Evolutionary conservation across 2,113 vertebrate species (phyloP).

Genomic region (Otolemur garnettii): DNA sequence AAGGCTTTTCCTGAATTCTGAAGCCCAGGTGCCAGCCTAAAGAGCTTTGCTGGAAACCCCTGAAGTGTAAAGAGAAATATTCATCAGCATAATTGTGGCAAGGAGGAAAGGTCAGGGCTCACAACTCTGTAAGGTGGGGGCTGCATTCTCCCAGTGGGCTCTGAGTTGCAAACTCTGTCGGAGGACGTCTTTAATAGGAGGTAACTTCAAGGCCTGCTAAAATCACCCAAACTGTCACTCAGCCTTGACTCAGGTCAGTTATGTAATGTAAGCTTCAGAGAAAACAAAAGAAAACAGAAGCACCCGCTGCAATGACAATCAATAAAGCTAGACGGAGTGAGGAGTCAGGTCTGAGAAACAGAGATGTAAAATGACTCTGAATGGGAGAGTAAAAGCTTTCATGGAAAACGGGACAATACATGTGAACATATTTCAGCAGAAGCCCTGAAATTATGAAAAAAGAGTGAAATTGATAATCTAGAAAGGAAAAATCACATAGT

Average conservation of each 20-base stretch:
- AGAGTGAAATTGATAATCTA: neutral
- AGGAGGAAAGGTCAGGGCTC: neutral
- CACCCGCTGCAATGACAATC: neutral
- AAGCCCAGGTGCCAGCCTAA: neutral
- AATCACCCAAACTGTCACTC: neutral
- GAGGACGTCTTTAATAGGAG: neutral
- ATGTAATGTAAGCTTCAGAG: neutral
- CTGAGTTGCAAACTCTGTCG: neutral
- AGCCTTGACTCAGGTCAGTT: neutral
- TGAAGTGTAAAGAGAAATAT: neutral
- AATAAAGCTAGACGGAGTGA: neutral
- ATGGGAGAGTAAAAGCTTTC: neutral
- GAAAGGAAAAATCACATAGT: neutral
- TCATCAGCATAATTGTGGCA: no score
- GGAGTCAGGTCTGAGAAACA: neutral
- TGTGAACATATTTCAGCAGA: neutral
- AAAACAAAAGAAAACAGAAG: neutral
- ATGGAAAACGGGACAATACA: neutral
- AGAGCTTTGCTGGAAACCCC: neutral
- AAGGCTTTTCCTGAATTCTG: neutral
- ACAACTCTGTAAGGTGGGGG: neutral
- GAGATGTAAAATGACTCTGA: neutral
- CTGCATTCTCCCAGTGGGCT: neutral
- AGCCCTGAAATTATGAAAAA: neutral
- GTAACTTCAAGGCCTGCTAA: neutral